These are phyloP conservation scores for Notamacropus eugenii DNA, from an alignment of 2,797 vertebrate genomes.

Conservation along the genomic window DNA sequence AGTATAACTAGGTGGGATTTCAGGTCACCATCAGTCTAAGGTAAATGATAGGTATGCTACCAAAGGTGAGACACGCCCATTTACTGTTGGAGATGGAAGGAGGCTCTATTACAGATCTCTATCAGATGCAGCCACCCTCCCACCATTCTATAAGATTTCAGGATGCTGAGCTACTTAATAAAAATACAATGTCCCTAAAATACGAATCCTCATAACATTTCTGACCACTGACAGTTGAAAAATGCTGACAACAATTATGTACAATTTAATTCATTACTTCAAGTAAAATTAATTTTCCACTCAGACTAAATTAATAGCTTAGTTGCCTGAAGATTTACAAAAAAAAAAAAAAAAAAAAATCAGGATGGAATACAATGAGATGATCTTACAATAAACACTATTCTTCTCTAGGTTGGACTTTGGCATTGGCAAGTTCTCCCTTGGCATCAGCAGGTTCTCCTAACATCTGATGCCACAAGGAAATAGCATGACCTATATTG, in stretches of 20 bases:
- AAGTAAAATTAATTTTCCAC: background rate
- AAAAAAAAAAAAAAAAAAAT: background rate
- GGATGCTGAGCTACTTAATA: background rate
- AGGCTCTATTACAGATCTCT: background rate
- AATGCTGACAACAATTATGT: background rate
- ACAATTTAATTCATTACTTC: background rate
- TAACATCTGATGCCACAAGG: constrained; percentile 2
- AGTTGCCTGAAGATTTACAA: background rate
- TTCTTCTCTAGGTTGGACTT: background rate
- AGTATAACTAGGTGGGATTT: background rate
- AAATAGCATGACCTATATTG: background rate
- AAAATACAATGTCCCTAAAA: constrained; percentile 20
- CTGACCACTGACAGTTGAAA: background rate
- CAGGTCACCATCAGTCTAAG: background rate
- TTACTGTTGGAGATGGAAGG: background rate
- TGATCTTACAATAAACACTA: background rate
- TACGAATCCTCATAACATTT: background rate
- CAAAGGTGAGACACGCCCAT: background rate
- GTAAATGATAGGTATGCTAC: background rate
- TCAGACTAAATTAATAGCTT: background rate
- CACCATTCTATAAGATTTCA: background rate
- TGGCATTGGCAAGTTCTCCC: background rate
- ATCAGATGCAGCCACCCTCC: background rate
- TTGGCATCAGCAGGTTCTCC: background rate
- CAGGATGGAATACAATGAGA: background rate